Evolutionary conservation across 2,797 vertebrate species (phyloP).

Genomic region (Ciconia nigra): DNA sequence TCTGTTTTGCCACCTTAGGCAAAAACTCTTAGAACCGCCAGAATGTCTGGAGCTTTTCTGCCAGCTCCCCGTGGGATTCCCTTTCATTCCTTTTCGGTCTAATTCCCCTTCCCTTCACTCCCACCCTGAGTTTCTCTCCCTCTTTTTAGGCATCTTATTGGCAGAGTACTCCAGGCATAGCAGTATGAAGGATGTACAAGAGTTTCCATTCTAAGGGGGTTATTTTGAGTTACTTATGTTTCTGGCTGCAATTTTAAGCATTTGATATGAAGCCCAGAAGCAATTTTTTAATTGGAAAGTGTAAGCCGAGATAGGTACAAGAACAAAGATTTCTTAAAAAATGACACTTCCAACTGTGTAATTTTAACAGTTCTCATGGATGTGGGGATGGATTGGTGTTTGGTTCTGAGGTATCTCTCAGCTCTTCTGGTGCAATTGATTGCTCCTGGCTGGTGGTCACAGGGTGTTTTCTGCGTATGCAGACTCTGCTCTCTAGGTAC

Average conservation of each 20-base stretch:
- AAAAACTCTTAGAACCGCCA: conserved; percentile 35
- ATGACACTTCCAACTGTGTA: background rate
- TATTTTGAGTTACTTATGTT: conserved; percentile 59
- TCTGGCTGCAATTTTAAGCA: conserved; percentile 44
- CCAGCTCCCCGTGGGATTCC: conserved; percentile 19
- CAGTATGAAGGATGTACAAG: background rate
- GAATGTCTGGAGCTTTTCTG: conserved; percentile 51
- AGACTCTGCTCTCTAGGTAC: background rate
- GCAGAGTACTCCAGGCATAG: conserved; percentile 11
- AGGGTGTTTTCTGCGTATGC: background rate
- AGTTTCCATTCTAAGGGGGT: conserved; percentile 35
- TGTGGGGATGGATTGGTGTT: background rate
- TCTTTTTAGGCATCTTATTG: conserved; percentile 52
- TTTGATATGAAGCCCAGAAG: conserved; percentile 60
- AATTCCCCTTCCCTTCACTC: conserved; percentile 42
- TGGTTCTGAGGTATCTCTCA: background rate
- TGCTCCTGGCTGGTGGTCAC: background rate
- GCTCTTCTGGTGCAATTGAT: background rate
- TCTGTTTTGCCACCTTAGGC: conserved; percentile 51
- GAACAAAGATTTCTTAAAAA: conserved; percentile 33
- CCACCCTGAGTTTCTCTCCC: conserved; percentile 35
- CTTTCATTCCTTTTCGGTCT: conserved; percentile 46
- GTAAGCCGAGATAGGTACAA: conserved; percentile 42
- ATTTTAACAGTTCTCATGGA: background rate
- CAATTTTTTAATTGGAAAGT: conserved; percentile 59